These are phyloP conservation scores for Myotis planiceps DNA, from an alignment of 2,797 vertebrate genomes.

Conservation along the genomic window DNA sequence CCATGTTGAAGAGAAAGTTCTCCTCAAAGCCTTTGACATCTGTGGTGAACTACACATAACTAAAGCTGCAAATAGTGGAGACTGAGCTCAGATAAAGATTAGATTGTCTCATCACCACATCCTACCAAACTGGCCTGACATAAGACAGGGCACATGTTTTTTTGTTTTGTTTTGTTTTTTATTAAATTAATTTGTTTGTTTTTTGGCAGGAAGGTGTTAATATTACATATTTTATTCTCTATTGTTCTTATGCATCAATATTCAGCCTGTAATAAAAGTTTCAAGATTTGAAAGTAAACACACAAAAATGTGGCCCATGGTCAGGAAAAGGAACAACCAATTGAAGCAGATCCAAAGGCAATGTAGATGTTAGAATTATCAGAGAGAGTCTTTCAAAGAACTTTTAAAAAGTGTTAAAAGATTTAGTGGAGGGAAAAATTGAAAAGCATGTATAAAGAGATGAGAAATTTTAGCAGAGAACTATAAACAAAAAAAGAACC, in stretches of 20 bases:
- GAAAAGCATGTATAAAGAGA: neutral
- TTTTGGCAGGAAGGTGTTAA: no score
- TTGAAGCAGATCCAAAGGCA: neutral
- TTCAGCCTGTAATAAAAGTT: neutral
- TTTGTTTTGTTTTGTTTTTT: no score
- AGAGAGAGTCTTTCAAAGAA: neutral
- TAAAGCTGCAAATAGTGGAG: neutral
- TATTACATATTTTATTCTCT: neutral
- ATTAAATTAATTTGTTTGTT: no score
- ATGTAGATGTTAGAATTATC: neutral
- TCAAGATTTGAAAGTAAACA: neutral
- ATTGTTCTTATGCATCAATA: neutral
- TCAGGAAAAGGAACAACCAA: neutral
- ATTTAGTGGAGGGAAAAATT: neutral
- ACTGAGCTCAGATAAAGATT: neutral
- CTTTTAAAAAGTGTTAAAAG: neutral
- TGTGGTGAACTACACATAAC: neutral
- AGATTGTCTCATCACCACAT: neutral
- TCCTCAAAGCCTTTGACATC: neutral
- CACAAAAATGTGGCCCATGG: neutral
- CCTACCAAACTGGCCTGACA: neutral
- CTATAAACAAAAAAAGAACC: neutral
- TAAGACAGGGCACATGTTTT: neutral
- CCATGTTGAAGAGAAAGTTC: neutral
- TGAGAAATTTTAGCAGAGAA: neutral